Evolutionary conservation across 2,113 vertebrate species (phyloP).

Genomic region (Paedocypris sp.): DNA sequence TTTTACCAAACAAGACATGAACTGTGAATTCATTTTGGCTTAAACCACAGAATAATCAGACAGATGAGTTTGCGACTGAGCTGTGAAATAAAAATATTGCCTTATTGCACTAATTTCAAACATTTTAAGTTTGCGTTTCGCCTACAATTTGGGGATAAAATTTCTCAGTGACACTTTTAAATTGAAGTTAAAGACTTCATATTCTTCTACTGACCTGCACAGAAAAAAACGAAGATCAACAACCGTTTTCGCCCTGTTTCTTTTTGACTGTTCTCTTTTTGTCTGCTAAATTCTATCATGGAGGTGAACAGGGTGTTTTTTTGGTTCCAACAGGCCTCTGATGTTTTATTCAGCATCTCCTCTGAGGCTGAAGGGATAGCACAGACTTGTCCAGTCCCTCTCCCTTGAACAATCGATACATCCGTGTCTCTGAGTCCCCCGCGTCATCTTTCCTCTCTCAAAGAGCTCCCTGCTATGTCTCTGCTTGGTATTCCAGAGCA

Average conservation of each 20-base stretch:
- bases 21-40: not conserved
- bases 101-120: too few species aligned
- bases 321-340: conserved; percentile 38
- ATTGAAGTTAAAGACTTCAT: not conserved
- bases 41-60: not conserved
- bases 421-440: conserved; percentile 55
- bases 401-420: conserved; percentile 50
- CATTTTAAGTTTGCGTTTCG: too few species aligned
- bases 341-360: conserved; percentile 51
- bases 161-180: too few species aligned
- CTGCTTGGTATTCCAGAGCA: conserved; percentile 63
- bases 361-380: conserved; percentile 39
- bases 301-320: conserved; percentile 41
- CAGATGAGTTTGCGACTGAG: too few species aligned
- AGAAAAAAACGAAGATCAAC: not conserved
- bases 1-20: conserved; percentile 13
- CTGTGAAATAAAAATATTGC: too few species aligned
- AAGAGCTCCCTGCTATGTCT: conserved; percentile 41
- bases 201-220: conserved; percentile 4
- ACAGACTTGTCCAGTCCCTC: conserved; percentile 39
- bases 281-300: conserved; percentile 29
- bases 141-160: too few species aligned
- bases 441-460: conserved; percentile 62
- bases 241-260: conserved; percentile 31
- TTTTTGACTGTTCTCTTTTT: conserved; percentile 12